Evolutionary conservation across 64 coral and sea anemone genomes (phyloP).

Genomic region (Stichodactyla mertensii): DNA sequence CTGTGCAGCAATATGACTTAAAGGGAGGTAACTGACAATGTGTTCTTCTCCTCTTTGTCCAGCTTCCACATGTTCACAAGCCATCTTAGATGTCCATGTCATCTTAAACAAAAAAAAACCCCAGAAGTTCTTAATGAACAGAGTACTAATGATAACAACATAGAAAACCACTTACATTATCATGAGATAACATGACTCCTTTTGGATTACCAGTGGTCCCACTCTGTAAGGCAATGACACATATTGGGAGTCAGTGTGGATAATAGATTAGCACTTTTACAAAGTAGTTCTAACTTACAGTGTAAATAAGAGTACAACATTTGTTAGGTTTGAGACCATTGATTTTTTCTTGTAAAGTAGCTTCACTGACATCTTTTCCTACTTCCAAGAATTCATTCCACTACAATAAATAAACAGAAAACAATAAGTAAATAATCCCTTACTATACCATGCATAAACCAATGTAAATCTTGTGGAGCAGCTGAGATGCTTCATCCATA

Average conservation of each 20-base stretch:
- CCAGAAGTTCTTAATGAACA: background rate
- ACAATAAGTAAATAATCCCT: background rate
- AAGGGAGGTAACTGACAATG: constrained; percentile 75
- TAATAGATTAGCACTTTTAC: background rate
- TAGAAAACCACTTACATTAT: constrained; percentile 69
- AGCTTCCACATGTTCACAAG: constrained; percentile 19
- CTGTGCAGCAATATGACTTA: constrained; percentile 96
- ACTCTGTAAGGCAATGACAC: constrained; percentile 46
- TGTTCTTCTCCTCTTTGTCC: constrained; percentile 60
- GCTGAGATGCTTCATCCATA: no score
- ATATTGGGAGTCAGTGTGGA: background rate
- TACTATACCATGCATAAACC: no score
- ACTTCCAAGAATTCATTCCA: constrained; percentile 86
- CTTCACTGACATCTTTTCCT: constrained; percentile 52
- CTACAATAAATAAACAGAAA: constrained; percentile 34
- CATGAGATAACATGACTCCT: constrained; percentile 97
- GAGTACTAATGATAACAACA: background rate
- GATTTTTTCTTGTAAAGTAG: constrained; percentile 58
- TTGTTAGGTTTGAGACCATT: constrained; percentile 53
- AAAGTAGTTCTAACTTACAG: constrained; percentile 48
- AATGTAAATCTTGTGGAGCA: no score
- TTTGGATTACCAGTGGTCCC: constrained; percentile 95
- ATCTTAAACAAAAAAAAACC: constrained; percentile 21
- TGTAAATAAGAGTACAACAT: constrained; percentile 93
- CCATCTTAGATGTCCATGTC: constrained; percentile 45